A percentile compares a stretch with the other conserved stretches of the same genome.
Conservation (phyloP, 2,888 invertebrate species). For the Phragmatobia fuliginosa region DNA sequence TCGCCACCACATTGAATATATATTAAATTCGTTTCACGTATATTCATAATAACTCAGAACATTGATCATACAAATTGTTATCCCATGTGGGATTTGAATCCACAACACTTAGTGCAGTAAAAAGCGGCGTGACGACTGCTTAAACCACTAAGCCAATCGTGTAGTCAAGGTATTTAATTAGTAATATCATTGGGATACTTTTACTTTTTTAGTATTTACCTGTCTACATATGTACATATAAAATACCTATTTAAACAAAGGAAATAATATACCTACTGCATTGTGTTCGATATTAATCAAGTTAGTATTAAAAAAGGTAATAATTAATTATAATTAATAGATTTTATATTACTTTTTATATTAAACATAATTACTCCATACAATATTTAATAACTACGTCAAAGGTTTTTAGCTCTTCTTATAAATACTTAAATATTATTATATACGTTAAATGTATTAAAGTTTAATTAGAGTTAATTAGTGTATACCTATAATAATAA, state of each 20-base stretch:
- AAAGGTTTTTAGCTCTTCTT: slow-evolving; percentile 43
- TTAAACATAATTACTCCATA: slow-evolving; percentile 36
- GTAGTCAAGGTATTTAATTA: neutral
- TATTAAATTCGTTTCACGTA: too few species aligned
- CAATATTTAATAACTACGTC: slow-evolving; percentile 36
- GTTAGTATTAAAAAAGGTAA: neutral
- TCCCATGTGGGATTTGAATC: too few species aligned
- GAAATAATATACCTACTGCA: neutral
- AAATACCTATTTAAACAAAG: neutral
- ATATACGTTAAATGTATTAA: slow-evolving; percentile 18
- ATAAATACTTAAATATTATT: slow-evolving; percentile 35
- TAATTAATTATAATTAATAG: neutral
- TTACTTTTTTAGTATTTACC: neutral
- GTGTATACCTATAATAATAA: slow-evolving; percentile 12
- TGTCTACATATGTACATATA: neutral
- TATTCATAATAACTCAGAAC: too few species aligned
- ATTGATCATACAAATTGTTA: too few species aligned
- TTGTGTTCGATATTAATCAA: neutral
- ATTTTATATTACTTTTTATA: slow-evolving; percentile 7
- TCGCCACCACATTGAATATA: too few species aligned
- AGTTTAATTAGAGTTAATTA: slow-evolving; percentile 18
- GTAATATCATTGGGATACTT: neutral
- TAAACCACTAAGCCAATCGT: too few species aligned
- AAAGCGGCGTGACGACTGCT: too few species aligned
- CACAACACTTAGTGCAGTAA: too few species aligned